Percentiles rank a stretch among this genome's conserved stretches.
Conservation (phyloP, 2,888 invertebrate genomes). For the Thereva unica region DNA sequence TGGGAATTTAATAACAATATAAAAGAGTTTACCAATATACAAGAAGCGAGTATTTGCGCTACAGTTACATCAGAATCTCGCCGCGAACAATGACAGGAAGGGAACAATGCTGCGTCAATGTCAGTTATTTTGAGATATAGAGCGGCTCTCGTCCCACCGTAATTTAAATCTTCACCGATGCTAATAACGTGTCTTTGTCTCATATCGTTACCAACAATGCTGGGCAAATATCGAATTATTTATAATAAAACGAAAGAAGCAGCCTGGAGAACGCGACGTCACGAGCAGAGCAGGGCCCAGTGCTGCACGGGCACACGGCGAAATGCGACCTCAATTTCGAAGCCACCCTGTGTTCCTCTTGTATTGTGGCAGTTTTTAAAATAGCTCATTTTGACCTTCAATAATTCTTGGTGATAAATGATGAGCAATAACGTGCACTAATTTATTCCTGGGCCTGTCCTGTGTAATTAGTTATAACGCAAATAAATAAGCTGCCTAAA, state of each 20-base stretch:
- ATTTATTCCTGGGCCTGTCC: conserved; percentile 5
- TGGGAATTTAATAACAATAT: conserved; percentile 34
- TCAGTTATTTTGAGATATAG: conserved; percentile 34
- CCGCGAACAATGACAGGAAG: conserved; percentile 32
- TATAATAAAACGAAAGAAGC: conserved; percentile 28
- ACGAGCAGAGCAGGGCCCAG: too few species aligned
- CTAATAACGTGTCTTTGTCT: conserved; percentile 34
- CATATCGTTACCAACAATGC: conserved; percentile 30
- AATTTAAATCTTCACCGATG: conserved; percentile 31
- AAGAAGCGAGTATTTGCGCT: conserved; percentile 18
- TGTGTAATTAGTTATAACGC: conserved; percentile 33
- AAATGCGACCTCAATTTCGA: too few species aligned
- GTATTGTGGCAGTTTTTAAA: too few species aligned
- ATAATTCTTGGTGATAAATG: too few species aligned
- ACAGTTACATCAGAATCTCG: conserved; percentile 10
- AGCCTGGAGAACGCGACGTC: not conserved
- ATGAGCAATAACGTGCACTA: not conserved
- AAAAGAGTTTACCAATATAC: conserved; percentile 11
- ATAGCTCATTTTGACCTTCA: too few species aligned
- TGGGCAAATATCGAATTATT: conserved; percentile 29
- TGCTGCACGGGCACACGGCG: too few species aligned
- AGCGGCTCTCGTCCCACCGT: conserved; percentile 26
- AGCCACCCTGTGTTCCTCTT: too few species aligned
- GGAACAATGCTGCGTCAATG: conserved; percentile 35
- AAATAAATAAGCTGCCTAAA: conserved; percentile 37